Evolutionary conservation across 2,888 invertebrate genomes (phyloP), one percentile per base, ranked within the genome.

Genomic region (Agrotis exclamationis): DNA sequence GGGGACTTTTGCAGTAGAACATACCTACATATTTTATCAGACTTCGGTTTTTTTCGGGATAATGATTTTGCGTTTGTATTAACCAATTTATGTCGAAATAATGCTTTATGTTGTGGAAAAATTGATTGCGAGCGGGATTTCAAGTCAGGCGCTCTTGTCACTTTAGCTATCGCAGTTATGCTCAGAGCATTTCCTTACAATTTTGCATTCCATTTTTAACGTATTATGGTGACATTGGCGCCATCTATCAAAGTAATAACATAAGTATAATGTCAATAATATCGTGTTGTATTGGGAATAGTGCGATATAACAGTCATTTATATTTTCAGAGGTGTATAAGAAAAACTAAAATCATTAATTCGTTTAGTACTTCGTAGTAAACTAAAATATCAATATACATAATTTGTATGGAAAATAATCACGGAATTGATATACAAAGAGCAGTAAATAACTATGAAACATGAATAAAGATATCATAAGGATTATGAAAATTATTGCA

Each of bases 381-480:
- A 54, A 62, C 44, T 73, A 68, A 77, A 68, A 45, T 51, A 47
- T 72, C 4, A 22, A 50, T 6, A 45, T 18, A 62, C 5, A 39
- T 60, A n/a, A 0, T 24, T 6, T 16, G 9, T 48, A 63, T 20
- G n/a, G 4, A 53, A 20, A 71, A 54, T 28, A 56, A 16, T 1
- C 14, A 1, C 9, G 54, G 5, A 20, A 62, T 24, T 3, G 13
- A 28, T 33, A 39, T 33, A 11, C 24, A 48, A 1, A 16, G 6
- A 33, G 24, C 18, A 20, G 22, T 72, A 33, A 53, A 50, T 67
- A 63, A 54, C 39, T 71, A 53, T 53, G 33, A 24, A 39, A 72
- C 72, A 51, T 56, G n/a, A 24, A 76, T 76, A 66, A 63, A 72
- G 44, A 72, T 16, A 50, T 45, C 4, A n/a, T n/a, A n/a, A n/a